Evolutionary conservation across 2,888 invertebrate genomes (phyloP), one percentile per base, ranked within the genome.

Genomic region (Oscheius onirici): DNA sequence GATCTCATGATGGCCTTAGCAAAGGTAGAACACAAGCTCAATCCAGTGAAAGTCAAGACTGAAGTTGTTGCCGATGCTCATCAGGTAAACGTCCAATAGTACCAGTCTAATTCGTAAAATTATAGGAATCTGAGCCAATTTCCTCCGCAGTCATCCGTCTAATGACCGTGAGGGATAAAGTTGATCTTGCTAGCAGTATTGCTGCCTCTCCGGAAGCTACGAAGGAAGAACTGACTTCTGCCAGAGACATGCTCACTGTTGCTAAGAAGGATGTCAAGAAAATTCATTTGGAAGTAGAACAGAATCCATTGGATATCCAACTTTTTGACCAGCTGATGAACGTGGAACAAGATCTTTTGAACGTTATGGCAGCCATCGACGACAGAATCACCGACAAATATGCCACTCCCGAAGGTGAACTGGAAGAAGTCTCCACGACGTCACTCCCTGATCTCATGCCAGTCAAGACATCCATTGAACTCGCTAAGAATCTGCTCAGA

Each of bases 401-500:
- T 17, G 63, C 63, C n/a, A 63, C 63, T 15, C 63, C 63, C 1
- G 49, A 49, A 26, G 63, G 63, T 1, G 63, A 63, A 28, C 26
- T 49, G 28, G 49, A 63, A 22, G 63, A 63, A 49, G 63, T 63
- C 1, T 63, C 63, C 6, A 63, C 63, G 17, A 63, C 63, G 11
- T 63, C 63, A 46, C 63, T 63, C 15, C 63, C 63, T 11, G 63
- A 63, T 11, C 63, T 63, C 15, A 46, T 49, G 8, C 41, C 60
- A 13, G 26, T 60, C 60, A 40, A 60, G 10, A 41, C 60, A 6
- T 43, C 60, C 1, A 60, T 60, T 15, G 60, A 60, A 61, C 49
- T 76, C 41, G 44, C 72, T 54, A 72, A 72, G 43, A 71, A 67
- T 10, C 52, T 65, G 5, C 46, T 51, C 52, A 61, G 49, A 71